Percentiles rank a stretch among this genome's conserved stretches.
These are phyloP conservation scores for Amphiprion ocellaris DNA, from an alignment of 2,113 vertebrate species.

Conservation along the genomic window DNA sequence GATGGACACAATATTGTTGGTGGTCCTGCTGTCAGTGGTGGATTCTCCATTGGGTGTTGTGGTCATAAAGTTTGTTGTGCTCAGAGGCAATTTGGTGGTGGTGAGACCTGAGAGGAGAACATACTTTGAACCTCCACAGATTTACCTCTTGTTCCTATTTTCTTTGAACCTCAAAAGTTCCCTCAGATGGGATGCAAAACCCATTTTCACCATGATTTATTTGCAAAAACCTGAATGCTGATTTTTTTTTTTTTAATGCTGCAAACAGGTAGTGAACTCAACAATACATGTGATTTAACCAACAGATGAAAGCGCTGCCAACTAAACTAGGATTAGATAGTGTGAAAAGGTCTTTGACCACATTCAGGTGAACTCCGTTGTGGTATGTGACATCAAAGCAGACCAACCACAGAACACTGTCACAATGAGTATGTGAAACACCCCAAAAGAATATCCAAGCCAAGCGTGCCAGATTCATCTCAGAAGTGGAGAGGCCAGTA, in stretches of 20 bases:
- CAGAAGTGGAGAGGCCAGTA: no score
- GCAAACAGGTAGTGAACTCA: no score
- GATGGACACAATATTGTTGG: background rate
- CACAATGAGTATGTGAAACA: no score
- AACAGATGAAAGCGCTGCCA: no score
- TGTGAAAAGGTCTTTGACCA: no score
- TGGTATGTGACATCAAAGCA: conserved; percentile 11
- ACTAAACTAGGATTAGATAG: no score
- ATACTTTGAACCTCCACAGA: conserved; percentile 45
- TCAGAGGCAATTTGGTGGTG: conserved; percentile 68
- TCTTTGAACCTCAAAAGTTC: background rate
- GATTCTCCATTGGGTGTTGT: conserved; percentile 13
- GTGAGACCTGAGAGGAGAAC: conserved; percentile 78
- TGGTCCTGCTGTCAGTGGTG: conserved; percentile 1
- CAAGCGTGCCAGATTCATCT: background rate
- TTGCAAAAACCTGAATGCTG: background rate
- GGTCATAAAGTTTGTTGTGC: conserved; percentile 50
- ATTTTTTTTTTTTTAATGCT: no score
- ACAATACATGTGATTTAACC: no score
- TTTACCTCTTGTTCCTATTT: background rate
- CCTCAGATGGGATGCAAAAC: background rate
- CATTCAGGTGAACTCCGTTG: no score
- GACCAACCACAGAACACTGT: conserved; percentile 38
- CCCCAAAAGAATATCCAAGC: background rate
- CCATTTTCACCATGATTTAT: background rate